These are phyloP conservation scores for Dendrocincla fuliginosa DNA, from an alignment of 2,797 vertebrate genomes.

Conservation along the genomic window DNA sequence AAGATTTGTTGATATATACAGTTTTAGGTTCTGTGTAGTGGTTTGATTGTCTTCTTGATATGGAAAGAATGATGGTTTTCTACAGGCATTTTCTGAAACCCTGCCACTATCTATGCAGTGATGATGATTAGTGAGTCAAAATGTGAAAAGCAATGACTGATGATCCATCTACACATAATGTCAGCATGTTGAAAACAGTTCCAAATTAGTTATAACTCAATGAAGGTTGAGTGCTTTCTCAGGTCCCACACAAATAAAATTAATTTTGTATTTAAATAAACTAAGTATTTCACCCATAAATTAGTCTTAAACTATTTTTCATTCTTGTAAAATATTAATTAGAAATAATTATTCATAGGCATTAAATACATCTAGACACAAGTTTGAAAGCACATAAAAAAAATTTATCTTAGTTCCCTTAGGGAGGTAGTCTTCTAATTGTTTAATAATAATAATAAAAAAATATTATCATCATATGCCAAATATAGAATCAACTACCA, in stretches of 20 bases:
- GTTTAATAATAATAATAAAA: neutral
- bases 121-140: neutral
- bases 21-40: neutral
- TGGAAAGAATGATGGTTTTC: neutral
- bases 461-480: no score
- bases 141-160: neutral
- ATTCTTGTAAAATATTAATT: neutral
- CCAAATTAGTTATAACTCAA: neutral
- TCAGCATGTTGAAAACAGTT: neutral
- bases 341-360: neutral
- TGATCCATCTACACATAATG: neutral
- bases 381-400: neutral
- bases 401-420: neutral
- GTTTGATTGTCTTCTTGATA: neutral
- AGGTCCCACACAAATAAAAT: neutral
- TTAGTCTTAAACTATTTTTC: neutral
- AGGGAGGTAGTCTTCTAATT: neutral
- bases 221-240: neutral
- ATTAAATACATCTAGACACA: neutral
- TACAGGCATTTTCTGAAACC: neutral
- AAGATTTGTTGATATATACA: neutral
- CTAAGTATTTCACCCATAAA: neutral
- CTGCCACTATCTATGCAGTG: neutral
- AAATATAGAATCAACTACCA: neutral
- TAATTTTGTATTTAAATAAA: neutral